A percentile compares a stretch with the other conserved stretches of the same genome.
Evolutionary conservation across 2,113 vertebrate species (phyloP).

Genomic region (Cololabis saira): DNA sequence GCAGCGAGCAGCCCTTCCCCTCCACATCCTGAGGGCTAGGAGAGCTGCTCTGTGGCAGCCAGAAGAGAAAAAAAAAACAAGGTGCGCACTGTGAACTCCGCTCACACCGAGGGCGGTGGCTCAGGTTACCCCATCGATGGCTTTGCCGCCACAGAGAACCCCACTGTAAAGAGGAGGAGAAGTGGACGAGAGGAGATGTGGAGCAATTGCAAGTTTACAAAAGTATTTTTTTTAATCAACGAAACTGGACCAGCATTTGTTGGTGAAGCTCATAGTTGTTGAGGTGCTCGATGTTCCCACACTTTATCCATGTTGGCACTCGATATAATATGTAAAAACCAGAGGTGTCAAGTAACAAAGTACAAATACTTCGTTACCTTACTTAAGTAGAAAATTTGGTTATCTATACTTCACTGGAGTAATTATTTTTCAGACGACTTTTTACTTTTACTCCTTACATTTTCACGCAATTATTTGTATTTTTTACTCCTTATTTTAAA

Average conservation of each 20-base stretch:
- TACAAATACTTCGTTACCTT: no score
- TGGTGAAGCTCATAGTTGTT: not conserved
- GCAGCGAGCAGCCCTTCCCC: constrained; percentile 54
- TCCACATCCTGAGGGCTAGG: constrained; percentile 77
- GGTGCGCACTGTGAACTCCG: constrained; percentile 77
- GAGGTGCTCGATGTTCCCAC: constrained; percentile 28
- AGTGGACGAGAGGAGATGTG: constrained; percentile 24
- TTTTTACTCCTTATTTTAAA: no score
- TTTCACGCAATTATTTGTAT: no score
- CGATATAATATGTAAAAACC: constrained; percentile 21
- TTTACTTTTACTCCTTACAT: no score
- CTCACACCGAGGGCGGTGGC: constrained; percentile 24
- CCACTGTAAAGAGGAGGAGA: constrained; percentile 60
- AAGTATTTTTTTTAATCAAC: constrained; percentile 34
- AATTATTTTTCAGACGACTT: no score
- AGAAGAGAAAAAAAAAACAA: constrained; percentile 70
- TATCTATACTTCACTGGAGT: no score
- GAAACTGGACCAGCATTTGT: constrained; percentile 15
- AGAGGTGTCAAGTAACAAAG: no score
- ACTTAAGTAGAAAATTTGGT: no score
- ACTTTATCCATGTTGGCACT: constrained; percentile 5
- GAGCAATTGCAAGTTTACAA: constrained; percentile 33
- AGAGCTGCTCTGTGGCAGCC: constrained; percentile 59
- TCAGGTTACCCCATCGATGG: constrained; percentile 63
- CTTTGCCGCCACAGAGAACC: constrained; percentile 63